Evolutionary conservation across 2,888 invertebrate genomes (phyloP), one percentile per base, ranked within the genome.

Genomic region (Amiota minor): DNA sequence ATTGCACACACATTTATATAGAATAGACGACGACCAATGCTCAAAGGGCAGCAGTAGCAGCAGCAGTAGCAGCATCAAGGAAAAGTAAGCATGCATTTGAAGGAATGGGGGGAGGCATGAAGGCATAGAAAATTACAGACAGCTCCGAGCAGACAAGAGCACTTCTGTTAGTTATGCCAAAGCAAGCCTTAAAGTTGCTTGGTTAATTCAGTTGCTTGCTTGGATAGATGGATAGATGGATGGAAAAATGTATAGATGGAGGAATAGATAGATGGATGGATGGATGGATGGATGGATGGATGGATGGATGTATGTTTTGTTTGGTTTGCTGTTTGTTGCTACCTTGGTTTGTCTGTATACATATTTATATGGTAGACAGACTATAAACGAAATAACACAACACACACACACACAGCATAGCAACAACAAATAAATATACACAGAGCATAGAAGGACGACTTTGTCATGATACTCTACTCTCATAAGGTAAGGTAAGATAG

Each of bases 91-190:
- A 12, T n/a, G 67, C 16, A 45, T 47, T 47, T 56, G 56, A 49
- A 23, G 23, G 70, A 23, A 72, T 6, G 35, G 35, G 0, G 6
- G 35, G 35, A 35, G 35, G 69, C 35, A 68, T 9, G 82, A 72
- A 78, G 76, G 35, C 71, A 81, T 84, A 84, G 75, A 80, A 8
- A n/a, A 50, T 50, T 50, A 12, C 84, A 82, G 74, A 72, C 53
- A 76, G 75, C 72, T 75, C 47, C 74, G 78, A 81, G 75, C 75
- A 81, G 79, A 79, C 77, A 79, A 80, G 84, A 84, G 80, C 83
- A 84, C 86, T 78, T 78, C 76, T 76, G 69, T 50, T 50, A 50
- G 53, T n/a, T n/a, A 50, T 12, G 53, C 53, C 35, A 59, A 62
- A 62, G 74, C 70, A 61, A 74, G 75, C 69, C 78, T 45, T 55